A percentile compares a stretch with the other conserved stretches of the same genome.
These are phyloP conservation scores for Melanocharis versteri DNA, from an alignment of 2,113 vertebrate species.

Conservation along the genomic window DNA sequence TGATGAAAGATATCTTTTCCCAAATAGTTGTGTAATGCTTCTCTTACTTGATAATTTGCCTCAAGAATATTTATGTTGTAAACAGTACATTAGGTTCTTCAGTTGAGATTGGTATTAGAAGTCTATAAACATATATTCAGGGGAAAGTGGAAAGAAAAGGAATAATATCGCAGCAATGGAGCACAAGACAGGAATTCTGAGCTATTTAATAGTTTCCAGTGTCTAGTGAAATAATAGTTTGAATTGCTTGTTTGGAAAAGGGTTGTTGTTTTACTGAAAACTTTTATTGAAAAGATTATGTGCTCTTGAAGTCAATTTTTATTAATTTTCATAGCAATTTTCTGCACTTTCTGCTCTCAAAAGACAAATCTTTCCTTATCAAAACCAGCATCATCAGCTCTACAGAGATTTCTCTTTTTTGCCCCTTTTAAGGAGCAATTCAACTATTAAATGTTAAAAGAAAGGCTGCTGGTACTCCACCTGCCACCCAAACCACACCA, in stretches of 20 bases:
- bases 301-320: background rate
- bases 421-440: background rate
- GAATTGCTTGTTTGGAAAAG: background rate
- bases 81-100: background rate
- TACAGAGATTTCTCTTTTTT: background rate
- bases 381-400: background rate
- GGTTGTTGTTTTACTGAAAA: background rate
- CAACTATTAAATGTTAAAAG: background rate
- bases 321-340: background rate
- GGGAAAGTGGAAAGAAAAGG: background rate
- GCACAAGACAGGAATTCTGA: background rate
- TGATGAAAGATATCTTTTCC: background rate
- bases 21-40: background rate
- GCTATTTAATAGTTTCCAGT: background rate
- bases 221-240: background rate
- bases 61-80: background rate
- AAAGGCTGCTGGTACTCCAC: background rate
- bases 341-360: background rate
- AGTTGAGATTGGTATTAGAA: background rate
- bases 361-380: background rate
- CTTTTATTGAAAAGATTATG: background rate
- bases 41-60: background rate
- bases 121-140: background rate
- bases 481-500: background rate
- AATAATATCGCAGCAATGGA: background rate